Evolutionary conservation across 2,797 vertebrate genomes (phyloP), one percentile per base, ranked within the genome.

Genomic region (Telmatherina bonti): DNA sequence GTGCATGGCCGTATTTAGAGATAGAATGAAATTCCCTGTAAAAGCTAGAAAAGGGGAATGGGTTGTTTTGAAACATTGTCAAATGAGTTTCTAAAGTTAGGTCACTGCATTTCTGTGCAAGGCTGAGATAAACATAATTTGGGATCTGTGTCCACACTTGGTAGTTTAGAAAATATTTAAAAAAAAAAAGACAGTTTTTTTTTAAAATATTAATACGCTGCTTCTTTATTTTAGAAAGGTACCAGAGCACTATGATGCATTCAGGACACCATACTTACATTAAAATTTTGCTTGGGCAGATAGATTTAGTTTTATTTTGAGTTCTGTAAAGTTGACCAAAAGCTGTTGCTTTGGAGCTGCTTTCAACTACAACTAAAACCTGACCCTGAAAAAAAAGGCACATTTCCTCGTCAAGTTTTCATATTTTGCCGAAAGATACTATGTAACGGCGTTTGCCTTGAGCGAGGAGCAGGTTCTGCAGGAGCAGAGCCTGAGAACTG

Each of bases 331-430:
- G 47, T 51, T 24, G n/a, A 26, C 81, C 79, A 77, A 84, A 60
- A 72, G 59, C 12, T 71, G 10, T 51, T 31, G 38, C 55, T 33
- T 33, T 62, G 67, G 76, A 63, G 52, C 62, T 63, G 62, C 70
- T 38, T 62, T 13, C 29, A 85, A 81, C 81, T 86, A 89, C 74
- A 86, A 87, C 52, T 64, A 53, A 47, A 53, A 0, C 36, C 16
- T 27, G 43, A 41, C 41, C 60, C 41, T 64, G 31, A 52, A 18
- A 45, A 29, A 68, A 35, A 35, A 41, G 64, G 45, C 49, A 55
- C 16, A 7, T 31, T 20, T 30, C 52, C 52, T 54, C 26, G 5
- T 52, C 16, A 1, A n/a, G 16, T 0, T 64, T 52, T 64, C 18
- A 53, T 27, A 35, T 22, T n/a, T n/a, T 38, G 36, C 16, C 15